A percentile compares a stretch with the other conserved stretches of the same genome.
These are phyloP conservation scores for Balaeniceps rex DNA, from an alignment of 2,113 vertebrate genomes.

Conservation along the genomic window DNA sequence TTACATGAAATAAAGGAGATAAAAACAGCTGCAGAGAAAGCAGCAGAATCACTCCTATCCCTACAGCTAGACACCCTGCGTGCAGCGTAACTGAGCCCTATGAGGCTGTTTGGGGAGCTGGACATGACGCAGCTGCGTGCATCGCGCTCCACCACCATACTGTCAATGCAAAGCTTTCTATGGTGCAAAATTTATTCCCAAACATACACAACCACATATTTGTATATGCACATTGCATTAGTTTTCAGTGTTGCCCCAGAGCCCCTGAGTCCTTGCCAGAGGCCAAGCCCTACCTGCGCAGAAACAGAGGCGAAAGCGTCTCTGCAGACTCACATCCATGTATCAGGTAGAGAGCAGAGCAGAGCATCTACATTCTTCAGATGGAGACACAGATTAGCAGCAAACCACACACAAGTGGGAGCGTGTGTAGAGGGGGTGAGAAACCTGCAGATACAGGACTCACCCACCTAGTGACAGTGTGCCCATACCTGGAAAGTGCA, in stretches of 20 bases:
- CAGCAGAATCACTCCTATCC: not conserved
- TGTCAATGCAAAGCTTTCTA: not conserved
- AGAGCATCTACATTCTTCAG: not conserved
- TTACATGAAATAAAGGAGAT: not conserved
- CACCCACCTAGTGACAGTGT: not conserved
- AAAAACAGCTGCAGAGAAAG: not conserved
- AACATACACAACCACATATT: not conserved
- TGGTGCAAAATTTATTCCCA: not conserved
- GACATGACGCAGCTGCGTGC: fast-evolving
- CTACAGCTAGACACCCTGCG: not conserved
- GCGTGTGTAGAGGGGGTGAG: not conserved
- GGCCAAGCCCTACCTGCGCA: not conserved
- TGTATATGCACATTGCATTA: not conserved
- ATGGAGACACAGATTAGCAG: not conserved
- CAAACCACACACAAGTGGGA: not conserved
- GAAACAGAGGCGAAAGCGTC: not conserved
- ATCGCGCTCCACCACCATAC: fast-evolving
- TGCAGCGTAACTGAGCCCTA: fast-evolving
- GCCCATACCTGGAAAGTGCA: not conserved
- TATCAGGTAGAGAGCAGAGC: not conserved
- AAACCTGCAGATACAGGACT: not conserved
- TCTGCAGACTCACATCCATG: not conserved
- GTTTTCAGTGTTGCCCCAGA: not conserved
- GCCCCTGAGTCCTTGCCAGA: not conserved
- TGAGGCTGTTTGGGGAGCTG: not conserved